These are phyloP conservation scores for Ariopsis seemanni DNA, from an alignment of 2,113 vertebrate species.

Conservation along the genomic window DNA sequence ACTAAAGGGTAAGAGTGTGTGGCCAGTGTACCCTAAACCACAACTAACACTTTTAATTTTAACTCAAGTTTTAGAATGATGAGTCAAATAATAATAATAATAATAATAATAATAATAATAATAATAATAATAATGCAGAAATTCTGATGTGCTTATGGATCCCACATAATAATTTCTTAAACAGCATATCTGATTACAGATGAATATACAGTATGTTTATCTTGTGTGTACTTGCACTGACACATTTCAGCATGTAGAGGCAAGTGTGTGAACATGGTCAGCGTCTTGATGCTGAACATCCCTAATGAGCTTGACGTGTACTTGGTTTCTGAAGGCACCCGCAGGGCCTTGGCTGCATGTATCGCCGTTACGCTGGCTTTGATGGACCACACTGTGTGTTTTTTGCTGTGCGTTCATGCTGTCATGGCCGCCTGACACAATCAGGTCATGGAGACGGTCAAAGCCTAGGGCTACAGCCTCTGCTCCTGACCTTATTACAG, in stretches of 20 bases:
- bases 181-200: slow-evolving; percentile 4
- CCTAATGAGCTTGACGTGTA: slow-evolving; percentile 81
- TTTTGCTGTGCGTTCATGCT: slow-evolving; percentile 79
- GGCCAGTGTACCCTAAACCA: slow-evolving; percentile 85
- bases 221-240: background rate
- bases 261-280: slow-evolving; percentile 35
- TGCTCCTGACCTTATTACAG: slow-evolving; percentile 81
- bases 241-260: background rate
- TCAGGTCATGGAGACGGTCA: slow-evolving; percentile 87
- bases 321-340: slow-evolving; percentile 76
- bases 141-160: background rate
- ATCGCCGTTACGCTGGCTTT: slow-evolving; percentile 80
- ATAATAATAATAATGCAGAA: background rate
- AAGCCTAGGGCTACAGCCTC: slow-evolving; percentile 80
- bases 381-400: slow-evolving; percentile 81
- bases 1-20: slow-evolving; percentile 89
- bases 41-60: slow-evolving; percentile 85
- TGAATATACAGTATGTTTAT: background rate
- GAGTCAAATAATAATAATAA: background rate
- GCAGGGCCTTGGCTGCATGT: slow-evolving; percentile 66
- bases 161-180: background rate
- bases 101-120: background rate
- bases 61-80: slow-evolving; percentile 75
- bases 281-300: slow-evolving; percentile 75
- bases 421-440: slow-evolving; percentile 83